phyloP scores from a whole-genome alignment of 2,797 vertebrate species.

The Scolopax rusticola region DNA sequence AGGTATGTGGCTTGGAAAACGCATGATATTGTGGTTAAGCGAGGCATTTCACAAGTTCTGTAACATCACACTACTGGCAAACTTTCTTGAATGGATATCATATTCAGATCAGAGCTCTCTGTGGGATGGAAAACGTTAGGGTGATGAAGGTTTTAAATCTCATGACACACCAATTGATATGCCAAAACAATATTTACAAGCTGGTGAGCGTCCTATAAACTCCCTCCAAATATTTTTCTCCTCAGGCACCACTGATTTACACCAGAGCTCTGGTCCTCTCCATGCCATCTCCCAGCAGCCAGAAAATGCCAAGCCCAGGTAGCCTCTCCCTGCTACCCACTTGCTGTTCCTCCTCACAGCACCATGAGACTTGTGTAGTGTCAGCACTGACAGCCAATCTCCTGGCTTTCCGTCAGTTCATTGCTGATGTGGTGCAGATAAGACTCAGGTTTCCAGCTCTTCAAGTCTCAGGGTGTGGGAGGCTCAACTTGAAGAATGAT shows the following conservation, averaged over 20 bases:
- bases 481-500: not conserved
- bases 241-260: not conserved
- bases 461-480: not conserved
- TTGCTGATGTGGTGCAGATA: not conserved
- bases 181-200: constrained; percentile 24
- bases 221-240: not conserved
- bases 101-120: constrained; percentile 3
- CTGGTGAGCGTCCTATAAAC: not conserved
- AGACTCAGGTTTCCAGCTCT: constrained; percentile 6
- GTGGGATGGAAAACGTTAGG: not conserved
- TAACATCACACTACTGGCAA: constrained; percentile 37
- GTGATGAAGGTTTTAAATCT: constrained; percentile 41
- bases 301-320: not conserved
- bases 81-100: not conserved
- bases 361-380: not conserved
- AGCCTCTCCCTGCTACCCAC: not conserved
- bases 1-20: constrained; percentile 63
- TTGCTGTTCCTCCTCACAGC: not conserved
- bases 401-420: not conserved
- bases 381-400: constrained; percentile 9
- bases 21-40: not conserved
- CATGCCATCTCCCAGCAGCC: not conserved
- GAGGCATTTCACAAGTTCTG: constrained; percentile 38
- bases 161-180: not conserved
- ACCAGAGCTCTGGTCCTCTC: not conserved